Evolutionary conservation across 2,888 invertebrate species (phyloP).

Genomic region (Papilio demoleus): DNA sequence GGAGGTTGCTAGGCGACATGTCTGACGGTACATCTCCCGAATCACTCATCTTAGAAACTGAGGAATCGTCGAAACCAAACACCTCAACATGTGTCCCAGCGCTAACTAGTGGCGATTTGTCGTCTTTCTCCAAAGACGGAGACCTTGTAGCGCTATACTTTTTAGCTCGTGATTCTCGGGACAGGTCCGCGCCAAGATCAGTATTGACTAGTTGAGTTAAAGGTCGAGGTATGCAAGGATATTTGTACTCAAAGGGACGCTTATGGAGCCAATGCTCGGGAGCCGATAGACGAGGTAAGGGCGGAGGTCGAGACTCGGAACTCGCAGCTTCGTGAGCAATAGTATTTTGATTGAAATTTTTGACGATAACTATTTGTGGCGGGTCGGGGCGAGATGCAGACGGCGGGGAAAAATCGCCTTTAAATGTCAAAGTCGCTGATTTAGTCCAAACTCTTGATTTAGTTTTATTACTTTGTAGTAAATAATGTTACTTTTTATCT

Average conservation of each 20-base stretch:
- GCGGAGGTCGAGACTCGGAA: constrained; percentile 47
- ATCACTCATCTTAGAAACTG: constrained; percentile 59
- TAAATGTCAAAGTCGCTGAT: background rate
- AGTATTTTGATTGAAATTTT: constrained; percentile 48
- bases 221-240: constrained; percentile 70
- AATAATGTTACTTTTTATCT: background rate
- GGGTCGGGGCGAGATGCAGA: constrained; percentile 35
- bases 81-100: constrained; percentile 67
- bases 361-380: constrained; percentile 51
- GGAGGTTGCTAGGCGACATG: constrained; percentile 66
- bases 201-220: constrained; percentile 66
- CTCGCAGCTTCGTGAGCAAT: constrained; percentile 47
- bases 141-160: constrained; percentile 77
- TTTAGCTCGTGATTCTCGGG: constrained; percentile 65
- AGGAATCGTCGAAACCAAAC: constrained; percentile 71
- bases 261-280: constrained; percentile 79
- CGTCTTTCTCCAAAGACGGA: constrained; percentile 80
- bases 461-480: background rate
- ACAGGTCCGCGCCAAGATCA: constrained; percentile 66
- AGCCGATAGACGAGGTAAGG: constrained; percentile 67
- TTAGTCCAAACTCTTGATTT: background rate
- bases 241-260: constrained; percentile 70
- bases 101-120: constrained; percentile 71
- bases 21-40: constrained; percentile 55
- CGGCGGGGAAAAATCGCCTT: constrained; percentile 33